phyloP scores from a whole-genome alignment of 2,797 vertebrate species.

The Heliangelus exortis region DNA sequence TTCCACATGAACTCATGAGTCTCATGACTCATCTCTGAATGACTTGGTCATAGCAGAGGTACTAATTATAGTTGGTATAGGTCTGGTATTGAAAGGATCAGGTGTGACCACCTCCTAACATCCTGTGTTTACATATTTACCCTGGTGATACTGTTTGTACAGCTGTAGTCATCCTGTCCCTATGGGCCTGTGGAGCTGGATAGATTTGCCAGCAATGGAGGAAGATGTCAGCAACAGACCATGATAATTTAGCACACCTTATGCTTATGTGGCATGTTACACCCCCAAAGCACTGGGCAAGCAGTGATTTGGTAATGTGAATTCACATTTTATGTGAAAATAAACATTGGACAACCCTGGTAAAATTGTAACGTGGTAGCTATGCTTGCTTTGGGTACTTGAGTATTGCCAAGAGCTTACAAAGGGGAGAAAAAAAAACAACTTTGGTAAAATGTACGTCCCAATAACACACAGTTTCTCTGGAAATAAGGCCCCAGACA shows the following conservation, averaged over 20 bases:
- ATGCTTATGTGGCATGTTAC: not conserved
- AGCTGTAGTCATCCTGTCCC: not conserved
- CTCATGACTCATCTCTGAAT: slow-evolving; percentile 5
- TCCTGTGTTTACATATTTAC: not conserved
- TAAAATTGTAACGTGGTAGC: not conserved
- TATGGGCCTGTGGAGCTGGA: not conserved
- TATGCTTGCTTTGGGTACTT: not conserved
- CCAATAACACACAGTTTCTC: not conserved
- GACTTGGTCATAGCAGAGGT: not conserved
- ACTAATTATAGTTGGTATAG: not conserved
- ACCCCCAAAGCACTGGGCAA: not conserved
- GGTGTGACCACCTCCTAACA: not conserved
- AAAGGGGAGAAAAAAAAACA: not conserved
- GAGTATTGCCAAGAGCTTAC: not conserved
- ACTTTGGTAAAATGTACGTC: not conserved
- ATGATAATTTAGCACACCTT: not conserved
- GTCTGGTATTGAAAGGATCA: not conserved
- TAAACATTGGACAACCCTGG: not conserved
- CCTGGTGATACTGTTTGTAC: not conserved
- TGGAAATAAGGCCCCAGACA: not conserved
- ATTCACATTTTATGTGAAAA: not conserved
- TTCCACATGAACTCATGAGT: not conserved
- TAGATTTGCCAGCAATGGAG: not conserved
- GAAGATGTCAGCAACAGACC: not conserved
- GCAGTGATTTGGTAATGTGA: not conserved